Percentiles rank a stretch among this genome's conserved stretches.
These are phyloP conservation scores for Otocyon megalotis DNA, from an alignment of 2,113 vertebrate species.

Conservation along the genomic window DNA sequence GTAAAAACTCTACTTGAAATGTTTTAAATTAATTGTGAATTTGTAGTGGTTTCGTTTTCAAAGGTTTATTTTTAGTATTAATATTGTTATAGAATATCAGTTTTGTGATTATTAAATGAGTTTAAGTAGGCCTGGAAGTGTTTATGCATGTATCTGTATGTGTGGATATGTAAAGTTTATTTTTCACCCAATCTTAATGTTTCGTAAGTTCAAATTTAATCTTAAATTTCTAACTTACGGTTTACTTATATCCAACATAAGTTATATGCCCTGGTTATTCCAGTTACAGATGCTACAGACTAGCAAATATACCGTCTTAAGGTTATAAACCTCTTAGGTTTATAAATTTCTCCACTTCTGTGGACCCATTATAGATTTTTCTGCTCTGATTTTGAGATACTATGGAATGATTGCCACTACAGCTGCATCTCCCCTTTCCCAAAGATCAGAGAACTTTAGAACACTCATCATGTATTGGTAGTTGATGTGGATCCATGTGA, in stretches of 20 bases:
- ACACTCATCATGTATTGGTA: background rate
- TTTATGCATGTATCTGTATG: background rate
- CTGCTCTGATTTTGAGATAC: background rate
- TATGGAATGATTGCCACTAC: background rate
- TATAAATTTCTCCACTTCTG: background rate
- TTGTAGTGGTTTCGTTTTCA: constrained; percentile 66
- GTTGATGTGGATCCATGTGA: background rate
- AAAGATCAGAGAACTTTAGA: background rate
- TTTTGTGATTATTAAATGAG: background rate
- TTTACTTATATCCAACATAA: background rate
- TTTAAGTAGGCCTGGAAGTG: background rate
- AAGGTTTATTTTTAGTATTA: constrained; percentile 49
- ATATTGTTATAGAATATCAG: background rate
- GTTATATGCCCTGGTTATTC: background rate
- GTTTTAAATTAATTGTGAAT: constrained; percentile 67
- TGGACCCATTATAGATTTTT: background rate
- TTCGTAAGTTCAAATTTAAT: background rate
- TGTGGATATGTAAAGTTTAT: background rate
- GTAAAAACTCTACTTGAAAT: constrained; percentile 75
- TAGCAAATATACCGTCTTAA: background rate
- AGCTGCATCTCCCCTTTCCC: background rate
- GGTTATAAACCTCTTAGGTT: background rate
- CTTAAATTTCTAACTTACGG: background rate
- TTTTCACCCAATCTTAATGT: background rate
- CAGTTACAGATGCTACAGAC: background rate